Conservation (phyloP, 2,888 invertebrate species). For the Aspidapion aeneum region DNA sequence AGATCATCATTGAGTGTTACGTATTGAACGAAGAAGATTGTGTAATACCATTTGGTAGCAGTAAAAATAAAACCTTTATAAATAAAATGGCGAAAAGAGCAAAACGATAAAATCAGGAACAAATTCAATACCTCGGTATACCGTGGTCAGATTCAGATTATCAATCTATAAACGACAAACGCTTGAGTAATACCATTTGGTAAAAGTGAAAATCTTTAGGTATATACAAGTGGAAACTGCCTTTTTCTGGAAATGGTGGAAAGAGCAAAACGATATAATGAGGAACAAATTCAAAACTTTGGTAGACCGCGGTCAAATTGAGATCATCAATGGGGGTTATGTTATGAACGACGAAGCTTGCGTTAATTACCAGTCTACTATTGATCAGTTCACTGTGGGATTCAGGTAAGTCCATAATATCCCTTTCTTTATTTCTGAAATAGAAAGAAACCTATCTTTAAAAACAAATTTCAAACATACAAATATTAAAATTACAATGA, state of each 20-base stretch:
- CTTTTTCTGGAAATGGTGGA: slow-evolving; percentile 81
- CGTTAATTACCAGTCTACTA: slow-evolving; percentile 63
- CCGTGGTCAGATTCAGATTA: no score
- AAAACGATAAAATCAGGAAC: no score
- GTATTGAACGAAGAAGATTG: slow-evolving; percentile 62
- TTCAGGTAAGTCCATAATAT: slow-evolving; percentile 48
- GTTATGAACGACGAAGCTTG: slow-evolving; percentile 62
- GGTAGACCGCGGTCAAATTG: slow-evolving; percentile 57
- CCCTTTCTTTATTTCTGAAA: neutral
- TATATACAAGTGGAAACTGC: slow-evolving; percentile 81
- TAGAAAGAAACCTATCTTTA: no score
- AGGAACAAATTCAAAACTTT: slow-evolving; percentile 54
- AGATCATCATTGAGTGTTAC: slow-evolving; percentile 61
- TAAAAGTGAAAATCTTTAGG: no score
- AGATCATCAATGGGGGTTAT: slow-evolving; percentile 61
- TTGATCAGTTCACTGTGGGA: slow-evolving; percentile 70
- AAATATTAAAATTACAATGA: no score
- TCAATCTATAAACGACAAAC: no score
- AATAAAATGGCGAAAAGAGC: no score
- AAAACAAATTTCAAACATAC: no score
- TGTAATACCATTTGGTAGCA: no score
- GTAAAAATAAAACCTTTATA: no score
- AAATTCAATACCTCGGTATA: no score
- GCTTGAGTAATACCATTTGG: no score
- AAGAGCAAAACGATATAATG: slow-evolving; percentile 55